Evolutionary conservation across 2,113 vertebrate genomes (phyloP).

Genomic region (Tamias sibiricus): DNA sequence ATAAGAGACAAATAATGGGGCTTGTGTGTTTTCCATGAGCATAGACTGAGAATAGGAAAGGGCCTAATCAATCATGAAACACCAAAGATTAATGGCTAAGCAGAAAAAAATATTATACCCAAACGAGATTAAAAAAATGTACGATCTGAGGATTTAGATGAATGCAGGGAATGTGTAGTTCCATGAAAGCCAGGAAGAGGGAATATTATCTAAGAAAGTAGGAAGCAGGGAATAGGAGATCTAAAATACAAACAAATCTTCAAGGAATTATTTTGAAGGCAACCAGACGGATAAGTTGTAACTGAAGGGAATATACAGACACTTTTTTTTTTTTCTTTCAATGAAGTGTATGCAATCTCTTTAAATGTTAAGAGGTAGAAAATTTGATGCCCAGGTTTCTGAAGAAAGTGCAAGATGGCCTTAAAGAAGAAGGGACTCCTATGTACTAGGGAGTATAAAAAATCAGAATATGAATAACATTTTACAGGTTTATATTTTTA

Average conservation of each 20-base stretch:
- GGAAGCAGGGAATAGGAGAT: background rate
- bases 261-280: background rate
- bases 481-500: background rate
- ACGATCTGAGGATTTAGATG: background rate
- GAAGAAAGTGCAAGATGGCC: background rate
- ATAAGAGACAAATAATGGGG: background rate
- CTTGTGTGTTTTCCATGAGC: background rate
- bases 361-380: background rate
- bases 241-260: background rate
- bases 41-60: background rate
- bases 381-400: background rate
- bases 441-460: background rate
- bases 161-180: background rate
- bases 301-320: background rate
- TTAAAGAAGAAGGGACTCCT: background rate
- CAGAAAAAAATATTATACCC: background rate
- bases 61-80: background rate
- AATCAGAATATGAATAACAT: background rate
- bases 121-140: background rate
- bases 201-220: background rate
- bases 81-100: background rate
- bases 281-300: background rate
- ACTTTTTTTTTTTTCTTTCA: background rate
- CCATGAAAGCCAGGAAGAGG: background rate
- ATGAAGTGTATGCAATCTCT: background rate